A percentile compares a stretch with the other conserved stretches of the same genome.
Conservation (phyloP, 2,113 vertebrate genomes). For the Phainopepla nitens region DNA sequence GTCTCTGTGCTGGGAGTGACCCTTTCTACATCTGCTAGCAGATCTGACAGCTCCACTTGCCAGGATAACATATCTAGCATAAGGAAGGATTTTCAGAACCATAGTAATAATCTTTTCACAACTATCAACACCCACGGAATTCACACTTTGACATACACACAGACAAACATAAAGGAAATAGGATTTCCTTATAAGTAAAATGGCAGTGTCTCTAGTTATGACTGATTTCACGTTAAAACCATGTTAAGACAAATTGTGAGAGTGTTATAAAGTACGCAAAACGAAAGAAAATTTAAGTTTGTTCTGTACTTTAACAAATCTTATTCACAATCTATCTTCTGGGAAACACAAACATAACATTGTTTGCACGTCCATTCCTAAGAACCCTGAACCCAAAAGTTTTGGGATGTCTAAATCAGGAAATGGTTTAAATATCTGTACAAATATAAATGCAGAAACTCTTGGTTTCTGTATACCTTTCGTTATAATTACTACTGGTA, state of each 20-base stretch:
- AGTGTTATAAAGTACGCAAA: neutral
- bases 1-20: conserved; percentile 35
- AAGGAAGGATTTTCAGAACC: conserved; percentile 47
- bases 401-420: neutral
- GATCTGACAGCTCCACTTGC: conserved; percentile 37
- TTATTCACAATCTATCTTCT: neutral
- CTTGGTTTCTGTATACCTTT: neutral
- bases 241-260: neutral
- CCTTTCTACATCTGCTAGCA: conserved; percentile 23
- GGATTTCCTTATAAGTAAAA: neutral
- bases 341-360: neutral
- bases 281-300: neutral
- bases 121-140: conserved; percentile 41
- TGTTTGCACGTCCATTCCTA: neutral
- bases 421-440: neutral
- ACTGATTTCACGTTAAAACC: neutral
- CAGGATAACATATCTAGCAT: neutral
- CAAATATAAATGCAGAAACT: too few species aligned
- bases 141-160: conserved; percentile 9
- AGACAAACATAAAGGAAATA: neutral
- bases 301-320: neutral
- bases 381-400: neutral
- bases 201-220: neutral
- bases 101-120: conserved; percentile 57
- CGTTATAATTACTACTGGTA: neutral